Conservation (phyloP, 2,797 vertebrate genomes). For the Coccyzus lansbergi region DNA sequence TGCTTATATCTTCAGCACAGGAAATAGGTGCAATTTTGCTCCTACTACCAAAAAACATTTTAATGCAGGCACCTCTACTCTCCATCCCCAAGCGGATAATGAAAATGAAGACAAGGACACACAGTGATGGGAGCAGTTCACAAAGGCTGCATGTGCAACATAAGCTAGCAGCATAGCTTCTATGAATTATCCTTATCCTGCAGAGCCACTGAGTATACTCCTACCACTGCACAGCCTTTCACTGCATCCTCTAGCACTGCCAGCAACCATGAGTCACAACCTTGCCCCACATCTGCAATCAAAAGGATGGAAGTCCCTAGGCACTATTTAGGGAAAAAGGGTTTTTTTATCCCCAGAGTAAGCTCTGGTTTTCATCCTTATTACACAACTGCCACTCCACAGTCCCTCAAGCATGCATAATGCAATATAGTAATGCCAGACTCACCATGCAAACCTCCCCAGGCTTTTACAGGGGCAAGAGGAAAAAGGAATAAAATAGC, state of each 20-base stretch:
- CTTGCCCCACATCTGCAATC: accelerated
- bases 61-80: neutral
- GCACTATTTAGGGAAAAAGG: neutral
- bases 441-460: constrained; percentile 4
- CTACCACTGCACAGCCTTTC: neutral
- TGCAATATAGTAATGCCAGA: neutral
- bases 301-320: accelerated
- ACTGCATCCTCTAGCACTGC: neutral
- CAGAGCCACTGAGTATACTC: neutral
- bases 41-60: neutral
- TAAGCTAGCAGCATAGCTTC: neutral
- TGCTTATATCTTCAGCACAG: neutral
- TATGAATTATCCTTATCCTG: neutral
- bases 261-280: neutral
- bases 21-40: neutral
- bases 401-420: constrained; percentile 12
- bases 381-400: constrained; percentile 14
- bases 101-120: neutral
- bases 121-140: neutral
- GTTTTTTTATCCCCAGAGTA: neutral
- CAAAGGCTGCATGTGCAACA: neutral
- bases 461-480: neutral
- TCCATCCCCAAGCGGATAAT: neutral
- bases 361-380: constrained; percentile 28
- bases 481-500: neutral